These are phyloP conservation scores for Tetragnatha versicolor DNA, from an alignment of 1,140 invertebrate genomes.

Conservation along the genomic window DNA sequence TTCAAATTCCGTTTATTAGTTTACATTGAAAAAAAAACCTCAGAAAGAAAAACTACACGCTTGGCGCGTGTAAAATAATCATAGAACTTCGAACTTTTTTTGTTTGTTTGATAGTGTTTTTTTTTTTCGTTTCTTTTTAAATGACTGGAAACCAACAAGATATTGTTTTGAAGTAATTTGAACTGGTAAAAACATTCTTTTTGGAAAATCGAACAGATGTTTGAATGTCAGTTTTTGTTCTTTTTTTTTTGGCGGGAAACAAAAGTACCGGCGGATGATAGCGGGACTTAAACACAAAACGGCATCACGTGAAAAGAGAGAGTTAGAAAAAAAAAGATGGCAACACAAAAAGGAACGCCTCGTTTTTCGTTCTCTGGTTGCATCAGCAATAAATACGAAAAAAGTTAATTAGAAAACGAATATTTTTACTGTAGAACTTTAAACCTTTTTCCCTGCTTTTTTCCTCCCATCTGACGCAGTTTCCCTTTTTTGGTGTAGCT, in stretches of 20 bases:
- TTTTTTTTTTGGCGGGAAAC: background rate
- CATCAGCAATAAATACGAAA: conserved; percentile 22
- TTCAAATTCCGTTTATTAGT: too few species aligned
- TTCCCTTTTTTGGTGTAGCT: too few species aligned
- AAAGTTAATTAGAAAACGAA: conserved; percentile 56
- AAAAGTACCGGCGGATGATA: conserved; percentile 12
- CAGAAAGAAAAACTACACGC: too few species aligned
- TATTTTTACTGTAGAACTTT: conserved; percentile 45
- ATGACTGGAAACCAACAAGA: too few species aligned
- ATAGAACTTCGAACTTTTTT: too few species aligned
- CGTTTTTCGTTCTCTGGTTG: conserved; percentile 28
- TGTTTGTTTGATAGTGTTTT: too few species aligned
- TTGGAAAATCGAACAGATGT: conserved; percentile 49
- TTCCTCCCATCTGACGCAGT: too few species aligned
- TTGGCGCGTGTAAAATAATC: too few species aligned
- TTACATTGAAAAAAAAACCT: too few species aligned
- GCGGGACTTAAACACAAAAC: conserved; percentile 38
- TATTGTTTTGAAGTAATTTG: conserved; percentile 50
- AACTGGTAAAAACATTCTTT: conserved; percentile 44
- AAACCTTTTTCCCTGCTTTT: conserved; percentile 30
- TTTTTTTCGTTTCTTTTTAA: too few species aligned
- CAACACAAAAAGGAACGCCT: background rate
- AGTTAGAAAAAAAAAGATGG: background rate
- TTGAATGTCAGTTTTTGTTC: conserved; percentile 49
- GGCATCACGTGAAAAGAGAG: background rate